These are phyloP conservation scores for Parnassius orleans DNA, from an alignment of 2,888 invertebrate species.

Conservation along the genomic window DNA sequence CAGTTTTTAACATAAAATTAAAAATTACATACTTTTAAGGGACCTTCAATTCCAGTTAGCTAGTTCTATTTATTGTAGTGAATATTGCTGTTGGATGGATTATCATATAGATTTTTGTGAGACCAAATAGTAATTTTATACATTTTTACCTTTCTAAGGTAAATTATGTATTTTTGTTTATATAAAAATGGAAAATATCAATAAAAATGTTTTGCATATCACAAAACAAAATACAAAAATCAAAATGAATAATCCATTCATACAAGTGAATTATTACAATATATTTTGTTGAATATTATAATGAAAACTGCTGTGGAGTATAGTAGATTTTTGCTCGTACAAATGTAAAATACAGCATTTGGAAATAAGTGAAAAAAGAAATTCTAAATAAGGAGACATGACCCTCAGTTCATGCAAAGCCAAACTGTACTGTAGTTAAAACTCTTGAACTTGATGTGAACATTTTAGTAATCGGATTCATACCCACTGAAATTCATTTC, in stretches of 20 bases:
- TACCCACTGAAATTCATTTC: slow-evolving; percentile 73
- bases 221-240: slow-evolving; percentile 55
- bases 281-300: slow-evolving; percentile 75
- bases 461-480: slow-evolving; percentile 71
- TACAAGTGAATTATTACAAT: slow-evolving; percentile 68
- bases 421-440: slow-evolving; percentile 73
- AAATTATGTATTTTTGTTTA: slow-evolving; percentile 65
- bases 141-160: slow-evolving; percentile 69
- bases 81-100: slow-evolving; percentile 70
- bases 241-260: slow-evolving; percentile 60
- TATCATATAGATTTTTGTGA: slow-evolving; percentile 63
- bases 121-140: slow-evolving; percentile 79
- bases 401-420: slow-evolving; percentile 65
- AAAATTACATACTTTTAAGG: slow-evolving; percentile 76
- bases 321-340: slow-evolving; percentile 69
- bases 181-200: slow-evolving; percentile 68
- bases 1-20: slow-evolving; percentile 62
- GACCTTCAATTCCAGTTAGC: slow-evolving; percentile 80
- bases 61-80: slow-evolving; percentile 79
- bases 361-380: slow-evolving; percentile 78
- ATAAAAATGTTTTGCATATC: slow-evolving; percentile 76
- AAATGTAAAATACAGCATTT: slow-evolving; percentile 70
- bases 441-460: slow-evolving; percentile 67
- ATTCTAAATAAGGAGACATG: slow-evolving; percentile 53
- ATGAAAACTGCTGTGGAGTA: slow-evolving; percentile 62